Percentiles rank a stretch among this genome's conserved stretches.
Conservation (phyloP, 1,140 invertebrate genomes). For the Octopus bimaculoides region DNA sequence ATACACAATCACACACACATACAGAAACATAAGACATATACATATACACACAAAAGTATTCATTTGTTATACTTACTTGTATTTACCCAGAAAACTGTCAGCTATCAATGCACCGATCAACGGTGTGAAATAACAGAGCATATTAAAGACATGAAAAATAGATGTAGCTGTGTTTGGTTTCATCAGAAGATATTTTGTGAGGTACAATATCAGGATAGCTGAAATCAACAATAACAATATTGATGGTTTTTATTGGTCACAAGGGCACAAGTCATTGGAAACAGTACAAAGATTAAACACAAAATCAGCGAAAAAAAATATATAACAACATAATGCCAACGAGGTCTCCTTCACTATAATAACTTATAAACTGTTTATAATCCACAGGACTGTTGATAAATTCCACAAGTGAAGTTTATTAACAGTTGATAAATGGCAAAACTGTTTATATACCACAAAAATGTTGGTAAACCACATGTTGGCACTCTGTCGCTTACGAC, state of each 20-base stretch:
- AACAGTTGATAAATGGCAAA: no score
- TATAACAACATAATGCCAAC: background rate
- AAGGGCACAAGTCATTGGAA: background rate
- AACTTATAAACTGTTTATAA: background rate
- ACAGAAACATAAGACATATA: slow-evolving; percentile 5
- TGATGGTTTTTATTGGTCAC: background rate
- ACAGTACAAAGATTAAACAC: background rate
- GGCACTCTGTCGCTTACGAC: no score
- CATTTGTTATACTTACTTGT: slow-evolving; percentile 59
- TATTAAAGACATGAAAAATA: slow-evolving; percentile 79
- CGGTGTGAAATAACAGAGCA: slow-evolving; percentile 84
- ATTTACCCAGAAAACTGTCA: slow-evolving; percentile 84
- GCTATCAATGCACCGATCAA: slow-evolving; percentile 83
- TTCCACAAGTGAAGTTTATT: background rate
- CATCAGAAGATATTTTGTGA: slow-evolving; percentile 64
- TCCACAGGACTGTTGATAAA: background rate
- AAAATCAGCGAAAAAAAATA: background rate
- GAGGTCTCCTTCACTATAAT: background rate
- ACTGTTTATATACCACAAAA: no score
- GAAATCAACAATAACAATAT: slow-evolving; percentile 45
- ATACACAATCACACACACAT: background rate
- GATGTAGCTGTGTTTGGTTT: slow-evolving; percentile 70
- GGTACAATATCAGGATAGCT: slow-evolving; percentile 82
- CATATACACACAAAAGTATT: background rate
- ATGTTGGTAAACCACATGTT: no score